These are phyloP conservation scores for Meandrusa payeni DNA, from an alignment of 2,888 invertebrate species.

Conservation along the genomic window DNA sequence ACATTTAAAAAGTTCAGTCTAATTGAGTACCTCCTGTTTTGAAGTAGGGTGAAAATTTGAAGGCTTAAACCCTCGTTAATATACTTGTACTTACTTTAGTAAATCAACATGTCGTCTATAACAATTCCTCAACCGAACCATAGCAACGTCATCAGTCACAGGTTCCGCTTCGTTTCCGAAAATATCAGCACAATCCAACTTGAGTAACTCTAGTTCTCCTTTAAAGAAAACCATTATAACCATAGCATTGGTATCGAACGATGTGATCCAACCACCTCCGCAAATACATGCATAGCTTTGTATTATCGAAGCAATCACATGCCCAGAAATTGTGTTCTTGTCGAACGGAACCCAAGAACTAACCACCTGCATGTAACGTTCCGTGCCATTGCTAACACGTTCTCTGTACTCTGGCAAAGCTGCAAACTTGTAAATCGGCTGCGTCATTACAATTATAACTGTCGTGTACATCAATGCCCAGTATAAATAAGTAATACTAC, in stretches of 20 bases:
- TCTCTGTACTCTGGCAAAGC: constrained; percentile 46
- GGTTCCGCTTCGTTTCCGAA: constrained; percentile 40
- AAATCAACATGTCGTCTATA: constrained; percentile 55
- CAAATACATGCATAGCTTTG: constrained; percentile 63
- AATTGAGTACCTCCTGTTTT: no score
- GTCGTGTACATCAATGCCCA: constrained; percentile 65
- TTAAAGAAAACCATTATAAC: constrained; percentile 68
- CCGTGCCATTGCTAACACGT: constrained; percentile 50
- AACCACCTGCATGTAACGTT: constrained; percentile 54
- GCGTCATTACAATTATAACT: constrained; percentile 49
- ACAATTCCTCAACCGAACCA: constrained; percentile 47
- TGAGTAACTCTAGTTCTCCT: constrained; percentile 55
- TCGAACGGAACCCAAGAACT: constrained; percentile 70
- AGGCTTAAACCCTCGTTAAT: no score
- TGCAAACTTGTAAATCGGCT: constrained; percentile 51
- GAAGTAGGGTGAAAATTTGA: no score
- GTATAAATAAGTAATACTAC: constrained; percentile 59
- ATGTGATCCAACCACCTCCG: constrained; percentile 67
- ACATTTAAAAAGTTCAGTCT: no score
- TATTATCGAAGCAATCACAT: constrained; percentile 47
- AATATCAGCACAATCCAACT: constrained; percentile 48
- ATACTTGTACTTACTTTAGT: constrained; percentile 59
- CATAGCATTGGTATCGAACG: constrained; percentile 63
- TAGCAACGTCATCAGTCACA: constrained; percentile 31
- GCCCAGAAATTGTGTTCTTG: constrained; percentile 49